A percentile compares a stretch with the other conserved stretches of the same genome.
These are phyloP conservation scores for Eptatretus burgeri DNA, from an alignment of 2,113 vertebrate species.

Conservation along the genomic window DNA sequence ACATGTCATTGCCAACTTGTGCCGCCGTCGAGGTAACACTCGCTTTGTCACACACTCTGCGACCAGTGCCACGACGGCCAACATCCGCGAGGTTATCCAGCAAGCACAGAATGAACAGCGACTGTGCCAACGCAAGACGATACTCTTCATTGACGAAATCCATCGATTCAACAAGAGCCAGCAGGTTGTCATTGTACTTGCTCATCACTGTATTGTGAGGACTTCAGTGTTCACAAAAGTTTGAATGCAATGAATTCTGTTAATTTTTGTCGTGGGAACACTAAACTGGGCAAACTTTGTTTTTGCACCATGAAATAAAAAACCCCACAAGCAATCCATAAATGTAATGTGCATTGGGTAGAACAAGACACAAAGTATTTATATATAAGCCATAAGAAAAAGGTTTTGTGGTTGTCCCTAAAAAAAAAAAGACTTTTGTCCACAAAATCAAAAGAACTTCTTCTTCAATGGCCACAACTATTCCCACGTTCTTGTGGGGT, in stretches of 20 bases:
- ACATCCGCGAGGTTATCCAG: slow-evolving; percentile 71
- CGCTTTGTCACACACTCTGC: slow-evolving; percentile 63
- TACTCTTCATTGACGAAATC: slow-evolving; percentile 91
- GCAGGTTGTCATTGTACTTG: slow-evolving; percentile 27
- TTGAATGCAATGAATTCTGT: neutral
- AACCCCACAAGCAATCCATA: no score
- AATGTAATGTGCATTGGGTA: no score
- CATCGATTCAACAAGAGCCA: slow-evolving; percentile 93
- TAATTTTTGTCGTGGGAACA: neutral
- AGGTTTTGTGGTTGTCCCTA: no score
- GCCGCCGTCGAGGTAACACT: slow-evolving; percentile 34
- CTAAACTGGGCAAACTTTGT: no score
- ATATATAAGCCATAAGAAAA: no score
- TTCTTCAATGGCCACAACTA: no score
- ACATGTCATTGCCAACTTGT: slow-evolving; percentile 53
- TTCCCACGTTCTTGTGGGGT: no score
- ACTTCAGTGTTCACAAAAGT: neutral
- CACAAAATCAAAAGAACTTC: no score
- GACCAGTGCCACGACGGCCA: slow-evolving; percentile 42
- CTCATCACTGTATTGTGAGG: neutral
- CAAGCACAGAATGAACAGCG: slow-evolving; percentile 74
- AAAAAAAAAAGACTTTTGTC: no score
- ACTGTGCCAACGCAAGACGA: slow-evolving; percentile 68
- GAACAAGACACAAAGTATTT: no score
- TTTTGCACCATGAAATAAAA: no score